Base-by-base conservation (phyloP, 2,888 invertebrate genomes). In the Syrista parreyssii region DNA sequence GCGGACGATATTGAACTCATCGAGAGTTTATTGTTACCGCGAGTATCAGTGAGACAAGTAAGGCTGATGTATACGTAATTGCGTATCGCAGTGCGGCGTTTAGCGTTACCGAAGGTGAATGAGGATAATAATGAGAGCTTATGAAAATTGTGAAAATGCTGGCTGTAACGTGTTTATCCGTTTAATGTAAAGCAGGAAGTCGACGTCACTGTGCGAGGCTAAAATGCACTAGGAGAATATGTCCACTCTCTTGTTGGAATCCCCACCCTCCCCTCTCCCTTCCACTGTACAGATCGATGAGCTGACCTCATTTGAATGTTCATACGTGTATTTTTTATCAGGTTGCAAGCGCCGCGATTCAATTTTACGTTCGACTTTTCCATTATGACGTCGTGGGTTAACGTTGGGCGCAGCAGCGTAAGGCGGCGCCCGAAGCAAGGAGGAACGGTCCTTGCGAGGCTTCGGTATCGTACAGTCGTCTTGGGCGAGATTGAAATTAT, bases 231-330 rank as follows among this genome's bases (percentile, higher is more conserved):
- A 55, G 55, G 23, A 55, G 55, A 23, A 55, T 23, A 55, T 55
- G 55, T 55, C 55, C 55, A 55, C 23, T 55, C 55, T 55, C 55
- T 55, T 23, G 55, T 9, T 55, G 55, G 55, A 55, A 23, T 15
- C 6, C 15, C 6, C 40, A 3, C 33, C 4, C 4, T 33, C 33
- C 33, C 9, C 4, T 34, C 55, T 23, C 0, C 6, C 55, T 6
- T 4, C 55, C 15, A 23, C 23, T 55, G 9, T 9, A 23, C 55
- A 55, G 55, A 55, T 71, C 71, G 71, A 71, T 71, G 71, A 23
- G 32, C 71, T 71, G 71, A 71, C 71, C 71, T 71, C 71, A 23
- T 71, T 71, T 32, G 31, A 71, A 71, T 71, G 71, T 71, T 55
- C 55, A 23, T 55, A 55, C 55, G 55, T 55, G 23, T 23, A 55